phyloP scores from a whole-genome alignment of 2,113 vertebrate genomes.

The Tupaia tana region DNA sequence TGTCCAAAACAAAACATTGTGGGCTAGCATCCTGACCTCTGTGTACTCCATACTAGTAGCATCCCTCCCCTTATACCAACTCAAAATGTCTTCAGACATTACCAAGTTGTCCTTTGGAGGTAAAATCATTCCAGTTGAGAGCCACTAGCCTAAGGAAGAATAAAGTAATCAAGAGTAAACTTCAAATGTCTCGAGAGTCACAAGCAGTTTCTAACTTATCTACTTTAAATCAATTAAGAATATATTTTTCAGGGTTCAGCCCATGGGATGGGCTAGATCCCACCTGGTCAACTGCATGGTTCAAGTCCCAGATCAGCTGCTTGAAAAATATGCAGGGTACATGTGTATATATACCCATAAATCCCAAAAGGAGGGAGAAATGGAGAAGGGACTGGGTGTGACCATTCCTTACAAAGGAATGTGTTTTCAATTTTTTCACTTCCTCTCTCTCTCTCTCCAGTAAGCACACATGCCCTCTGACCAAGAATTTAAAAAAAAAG shows the following conservation, averaged over 20 bases:
- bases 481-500: too few relatives aligned
- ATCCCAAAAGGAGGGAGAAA: too few relatives aligned
- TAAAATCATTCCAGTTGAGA: background rate
- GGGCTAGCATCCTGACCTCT: background rate
- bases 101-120: background rate
- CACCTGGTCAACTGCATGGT: too few relatives aligned
- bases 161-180: background rate
- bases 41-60: background rate
- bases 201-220: background rate
- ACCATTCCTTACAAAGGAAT: too few relatives aligned
- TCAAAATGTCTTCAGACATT: background rate
- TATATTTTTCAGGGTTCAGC: background rate
- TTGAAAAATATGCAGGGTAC: too few relatives aligned
- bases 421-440: too few relatives aligned
- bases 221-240: background rate
- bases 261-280: too few relatives aligned
- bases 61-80: background rate
- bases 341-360: too few relatives aligned
- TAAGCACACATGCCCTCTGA: too few relatives aligned
- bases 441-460: too few relatives aligned
- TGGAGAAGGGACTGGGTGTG: too few relatives aligned
- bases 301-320: too few relatives aligned
- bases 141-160: background rate
- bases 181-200: background rate
- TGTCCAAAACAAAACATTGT: background rate